These are phyloP conservation scores for Eupithecia subumbrata DNA, from an alignment of 2,888 invertebrate species.

Conservation along the genomic window DNA sequence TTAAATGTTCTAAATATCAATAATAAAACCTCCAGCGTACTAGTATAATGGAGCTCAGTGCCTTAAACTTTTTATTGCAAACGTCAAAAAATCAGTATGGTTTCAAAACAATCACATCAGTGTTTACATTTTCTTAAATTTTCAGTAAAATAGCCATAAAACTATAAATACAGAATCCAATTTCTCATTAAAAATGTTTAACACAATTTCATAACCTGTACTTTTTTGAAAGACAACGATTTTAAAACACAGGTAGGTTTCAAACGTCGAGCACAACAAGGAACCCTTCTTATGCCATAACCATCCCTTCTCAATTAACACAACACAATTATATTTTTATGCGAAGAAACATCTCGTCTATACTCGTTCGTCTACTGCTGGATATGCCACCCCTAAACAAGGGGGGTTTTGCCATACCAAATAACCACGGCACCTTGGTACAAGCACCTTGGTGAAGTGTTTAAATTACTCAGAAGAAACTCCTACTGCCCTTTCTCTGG, in stretches of 20 bases:
- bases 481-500: background rate
- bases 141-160: background rate
- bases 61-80: background rate
- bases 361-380: background rate
- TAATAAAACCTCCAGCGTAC: background rate
- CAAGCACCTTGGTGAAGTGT: background rate
- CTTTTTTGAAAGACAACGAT: background rate
- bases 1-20: too few relatives aligned
- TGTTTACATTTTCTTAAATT: background rate
- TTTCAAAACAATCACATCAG: background rate
- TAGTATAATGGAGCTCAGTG: background rate
- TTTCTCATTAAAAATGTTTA: background rate
- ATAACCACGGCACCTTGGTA: background rate
- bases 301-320: background rate
- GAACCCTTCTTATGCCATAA: background rate
- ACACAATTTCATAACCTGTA: background rate
- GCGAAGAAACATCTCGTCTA: too few relatives aligned
- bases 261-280: background rate
- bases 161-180: background rate
- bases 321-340: background rate
- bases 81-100: conserved; percentile 6
- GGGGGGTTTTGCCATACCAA: background rate
- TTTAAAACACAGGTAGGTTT: background rate
- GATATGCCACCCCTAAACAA: background rate
- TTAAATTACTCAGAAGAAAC: background rate